Conservation (phyloP, 2,888 invertebrate species). For the Atrina japonica region DNA sequence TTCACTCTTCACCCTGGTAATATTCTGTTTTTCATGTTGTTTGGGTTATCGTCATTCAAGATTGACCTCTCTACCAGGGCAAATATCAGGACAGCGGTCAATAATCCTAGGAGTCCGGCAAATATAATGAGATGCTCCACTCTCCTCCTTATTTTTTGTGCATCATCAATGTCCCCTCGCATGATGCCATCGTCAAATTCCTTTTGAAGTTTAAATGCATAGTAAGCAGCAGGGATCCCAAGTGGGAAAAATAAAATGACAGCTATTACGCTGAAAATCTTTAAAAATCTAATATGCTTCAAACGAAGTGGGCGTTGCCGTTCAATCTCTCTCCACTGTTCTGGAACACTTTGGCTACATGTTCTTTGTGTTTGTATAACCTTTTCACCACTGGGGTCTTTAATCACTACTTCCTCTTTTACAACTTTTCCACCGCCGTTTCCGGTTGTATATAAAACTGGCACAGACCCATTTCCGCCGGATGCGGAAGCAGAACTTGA, state of each 20-base stretch:
- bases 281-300: slow-evolving; percentile 57
- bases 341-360: slow-evolving; percentile 48
- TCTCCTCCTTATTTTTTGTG: slow-evolving; percentile 66
- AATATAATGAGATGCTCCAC: slow-evolving; percentile 65
- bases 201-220: slow-evolving; percentile 63
- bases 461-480: slow-evolving; percentile 8
- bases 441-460: slow-evolving; percentile 27
- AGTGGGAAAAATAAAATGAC: slow-evolving; percentile 72
- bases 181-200: slow-evolving; percentile 69
- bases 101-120: slow-evolving; percentile 60
- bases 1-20: slow-evolving; percentile 41
- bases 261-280: slow-evolving; percentile 65
- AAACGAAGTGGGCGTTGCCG: slow-evolving; percentile 51
- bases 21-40: slow-evolving; percentile 38
- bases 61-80: slow-evolving; percentile 61
- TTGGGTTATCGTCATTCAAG: slow-evolving; percentile 52
- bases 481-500: too few species aligned
- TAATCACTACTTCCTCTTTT: slow-evolving; percentile 52
- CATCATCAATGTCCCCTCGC: slow-evolving; percentile 69
- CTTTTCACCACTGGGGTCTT: slow-evolving; percentile 52
- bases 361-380: slow-evolving; percentile 58
- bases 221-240: slow-evolving; percentile 68
- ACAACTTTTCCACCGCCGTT: slow-evolving; percentile 42
- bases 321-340: slow-evolving; percentile 48
- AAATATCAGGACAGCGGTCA: slow-evolving; percentile 59